Percentiles rank a stretch among this genome's conserved stretches.
Evolutionary conservation across 2,113 vertebrate species (phyloP).

Genomic region (Nibea coibor): DNA sequence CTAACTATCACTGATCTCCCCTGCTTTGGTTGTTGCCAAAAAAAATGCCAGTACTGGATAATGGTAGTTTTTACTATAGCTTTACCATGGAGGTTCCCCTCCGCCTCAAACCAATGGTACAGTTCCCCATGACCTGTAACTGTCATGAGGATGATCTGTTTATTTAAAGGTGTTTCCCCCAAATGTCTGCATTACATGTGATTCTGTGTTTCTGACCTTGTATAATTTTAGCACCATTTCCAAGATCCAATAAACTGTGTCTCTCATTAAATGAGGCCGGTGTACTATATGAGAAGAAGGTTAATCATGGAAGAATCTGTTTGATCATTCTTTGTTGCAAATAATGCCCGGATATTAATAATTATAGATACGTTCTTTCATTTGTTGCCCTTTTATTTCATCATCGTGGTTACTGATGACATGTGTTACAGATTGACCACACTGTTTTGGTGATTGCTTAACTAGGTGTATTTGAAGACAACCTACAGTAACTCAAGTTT

Average conservation of each 20-base stretch:
- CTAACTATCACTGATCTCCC: neutral
- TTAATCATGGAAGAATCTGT: conserved; percentile 12
- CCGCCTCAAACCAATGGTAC: neutral
- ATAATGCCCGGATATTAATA: neutral
- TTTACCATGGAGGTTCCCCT: neutral
- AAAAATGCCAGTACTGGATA: conserved; percentile 9
- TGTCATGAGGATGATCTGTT: too few species aligned
- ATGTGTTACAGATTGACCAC: neutral
- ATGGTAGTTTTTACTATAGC: neutral
- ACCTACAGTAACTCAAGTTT: neutral
- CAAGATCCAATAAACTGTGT: conserved; percentile 11
- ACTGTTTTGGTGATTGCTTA: neutral
- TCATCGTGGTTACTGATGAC: neutral
- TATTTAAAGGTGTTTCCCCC: neutral
- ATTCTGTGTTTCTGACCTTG: neutral
- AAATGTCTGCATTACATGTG: neutral
- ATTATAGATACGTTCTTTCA: neutral
- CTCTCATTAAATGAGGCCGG: conserved; percentile 4
- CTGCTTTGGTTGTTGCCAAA: neutral
- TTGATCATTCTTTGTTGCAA: conserved; percentile 38
- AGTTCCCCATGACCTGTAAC: neutral
- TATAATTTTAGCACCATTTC: neutral
- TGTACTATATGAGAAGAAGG: conserved; percentile 4
- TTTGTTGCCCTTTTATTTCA: neutral
- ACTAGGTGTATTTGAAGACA: neutral